Evolutionary conservation across 2,888 invertebrate species (phyloP), one percentile per base, ranked within the genome.

Genomic region (Masnerella sp.): DNA sequence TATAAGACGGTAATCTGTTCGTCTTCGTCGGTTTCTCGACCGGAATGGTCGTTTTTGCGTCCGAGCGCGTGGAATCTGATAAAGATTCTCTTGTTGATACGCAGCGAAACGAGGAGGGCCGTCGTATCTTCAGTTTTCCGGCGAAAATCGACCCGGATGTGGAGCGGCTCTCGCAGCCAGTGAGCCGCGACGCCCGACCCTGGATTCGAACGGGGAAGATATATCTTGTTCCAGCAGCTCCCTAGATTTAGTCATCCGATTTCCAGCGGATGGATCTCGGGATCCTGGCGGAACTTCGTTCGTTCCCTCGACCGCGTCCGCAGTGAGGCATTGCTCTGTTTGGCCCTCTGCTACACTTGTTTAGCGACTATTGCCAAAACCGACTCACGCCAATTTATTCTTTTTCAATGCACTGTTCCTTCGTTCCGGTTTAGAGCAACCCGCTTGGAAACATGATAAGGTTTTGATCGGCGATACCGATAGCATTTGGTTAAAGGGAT

Each of bases 171-270:
- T n/a, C 9, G 22, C 32, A 54, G 47, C 40, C 61, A 61, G 61
- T 45, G 40, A 52, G 69, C 47, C 51, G 34, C 54, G 22, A 45
- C 52, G 25, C 42, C 14, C 25, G 49, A 14, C 2, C 12, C 42
- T 17, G 49, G 38, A 36, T 59, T 40, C 58, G 68, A 58, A 47
- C 62, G 38, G 34, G 69, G 51, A 58, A 70, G 68, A 73, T 73
- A 70, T 68, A 76, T 65, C 72, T 73, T 38, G 69, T 70, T 61
- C 71, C 32, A 45, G 62, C 49, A 32, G 40, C 51, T 61, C 30
- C 45, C 61, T 51, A 74, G 74, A 74, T 74, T 74, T 74, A 74
- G 74, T 70, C 76, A 69, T 74, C 76, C 62, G 74, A 76, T 76
- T 76, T 74, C 59, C 70, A 72, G 56, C 54, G 58, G 74, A 74